A percentile compares a stretch with the other conserved stretches of the same genome.
Conservation (phyloP, 2,797 vertebrate genomes). For the Poeciliopsis gracilis region DNA sequence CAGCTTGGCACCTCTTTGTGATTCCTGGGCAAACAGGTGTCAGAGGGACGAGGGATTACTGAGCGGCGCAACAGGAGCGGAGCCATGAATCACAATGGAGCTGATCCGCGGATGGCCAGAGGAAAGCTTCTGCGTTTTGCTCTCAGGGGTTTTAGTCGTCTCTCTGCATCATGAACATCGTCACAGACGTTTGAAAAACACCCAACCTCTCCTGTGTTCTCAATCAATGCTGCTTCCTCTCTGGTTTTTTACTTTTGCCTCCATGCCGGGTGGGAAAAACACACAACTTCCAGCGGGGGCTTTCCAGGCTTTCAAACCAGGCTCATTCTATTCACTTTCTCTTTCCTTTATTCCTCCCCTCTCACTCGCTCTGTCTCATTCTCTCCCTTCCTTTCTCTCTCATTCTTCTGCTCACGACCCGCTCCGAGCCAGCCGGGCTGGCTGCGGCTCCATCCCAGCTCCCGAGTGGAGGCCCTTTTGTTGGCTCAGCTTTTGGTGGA, state of each 20-base stretch:
- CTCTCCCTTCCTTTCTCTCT: constrained; percentile 32
- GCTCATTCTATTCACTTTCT: constrained; percentile 41
- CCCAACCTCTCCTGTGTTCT: constrained; percentile 2
- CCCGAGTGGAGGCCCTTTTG: constrained; percentile 65
- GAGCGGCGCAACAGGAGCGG: constrained; percentile 42
- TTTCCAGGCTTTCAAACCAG: constrained; percentile 34
- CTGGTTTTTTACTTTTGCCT: constrained; percentile 37
- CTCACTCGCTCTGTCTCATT: constrained; percentile 37
- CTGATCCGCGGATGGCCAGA: constrained; percentile 26
- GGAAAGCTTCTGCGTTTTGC: constrained; percentile 13
- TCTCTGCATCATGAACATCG: constrained; percentile 15
- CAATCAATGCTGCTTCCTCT: constrained; percentile 33
- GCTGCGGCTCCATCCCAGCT: constrained; percentile 49
- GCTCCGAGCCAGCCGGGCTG: constrained; percentile 46
- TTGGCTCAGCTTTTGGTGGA: constrained; percentile 72
- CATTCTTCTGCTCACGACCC: constrained; percentile 60
- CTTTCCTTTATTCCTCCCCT: constrained; percentile 39
- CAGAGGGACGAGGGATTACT: constrained; percentile 52
- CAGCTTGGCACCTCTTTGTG: constrained; percentile 49
- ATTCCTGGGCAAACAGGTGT: constrained; percentile 66
- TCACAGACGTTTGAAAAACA: constrained; percentile 5
- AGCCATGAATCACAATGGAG: constrained; percentile 57
- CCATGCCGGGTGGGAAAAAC: constrained; percentile 30
- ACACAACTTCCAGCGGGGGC: constrained; percentile 28
- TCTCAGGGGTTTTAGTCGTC: constrained; percentile 15